These are phyloP conservation scores for Elanoides forficatus DNA, from an alignment of 2,113 vertebrate species.

Conservation along the genomic window DNA sequence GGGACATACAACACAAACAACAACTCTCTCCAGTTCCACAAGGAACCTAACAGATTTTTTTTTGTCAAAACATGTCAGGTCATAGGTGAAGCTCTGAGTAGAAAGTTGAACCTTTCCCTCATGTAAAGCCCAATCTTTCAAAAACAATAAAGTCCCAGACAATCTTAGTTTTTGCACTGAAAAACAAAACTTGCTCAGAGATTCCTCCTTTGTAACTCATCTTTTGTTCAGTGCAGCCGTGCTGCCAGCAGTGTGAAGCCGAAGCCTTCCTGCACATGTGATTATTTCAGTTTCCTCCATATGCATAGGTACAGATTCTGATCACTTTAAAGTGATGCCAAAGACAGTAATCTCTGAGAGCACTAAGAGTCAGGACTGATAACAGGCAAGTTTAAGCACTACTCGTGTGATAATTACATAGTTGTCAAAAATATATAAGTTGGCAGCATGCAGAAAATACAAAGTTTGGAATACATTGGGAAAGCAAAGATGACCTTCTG, in stretches of 20 bases:
- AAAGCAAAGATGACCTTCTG: not conserved
- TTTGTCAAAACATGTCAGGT: not conserved
- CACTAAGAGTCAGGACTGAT: not conserved
- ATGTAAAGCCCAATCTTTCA: not conserved
- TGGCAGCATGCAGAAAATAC: not conserved
- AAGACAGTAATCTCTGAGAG: constrained; percentile 23
- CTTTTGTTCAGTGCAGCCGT: not conserved
- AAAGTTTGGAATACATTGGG: not conserved
- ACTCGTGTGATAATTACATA: not conserved
- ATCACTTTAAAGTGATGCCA: constrained; percentile 41
- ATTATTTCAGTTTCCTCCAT: not conserved
- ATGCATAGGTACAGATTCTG: not conserved
- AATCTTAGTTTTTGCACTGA: not conserved
- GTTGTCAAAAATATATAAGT: not conserved
- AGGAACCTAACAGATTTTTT: not conserved
- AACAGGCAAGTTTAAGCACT: constrained; percentile 41
- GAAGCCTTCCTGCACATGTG: not conserved
- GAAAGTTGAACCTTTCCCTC: not conserved
- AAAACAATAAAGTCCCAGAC: not conserved
- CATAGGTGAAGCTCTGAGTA: not conserved
- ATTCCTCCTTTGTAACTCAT: not conserved
- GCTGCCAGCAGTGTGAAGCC: not conserved
- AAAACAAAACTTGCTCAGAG: not conserved
- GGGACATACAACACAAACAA: not conserved
- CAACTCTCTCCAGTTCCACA: not conserved